Evolutionary conservation across 2,797 vertebrate genomes (phyloP).

Genomic region (Hipposideros larvatus): DNA sequence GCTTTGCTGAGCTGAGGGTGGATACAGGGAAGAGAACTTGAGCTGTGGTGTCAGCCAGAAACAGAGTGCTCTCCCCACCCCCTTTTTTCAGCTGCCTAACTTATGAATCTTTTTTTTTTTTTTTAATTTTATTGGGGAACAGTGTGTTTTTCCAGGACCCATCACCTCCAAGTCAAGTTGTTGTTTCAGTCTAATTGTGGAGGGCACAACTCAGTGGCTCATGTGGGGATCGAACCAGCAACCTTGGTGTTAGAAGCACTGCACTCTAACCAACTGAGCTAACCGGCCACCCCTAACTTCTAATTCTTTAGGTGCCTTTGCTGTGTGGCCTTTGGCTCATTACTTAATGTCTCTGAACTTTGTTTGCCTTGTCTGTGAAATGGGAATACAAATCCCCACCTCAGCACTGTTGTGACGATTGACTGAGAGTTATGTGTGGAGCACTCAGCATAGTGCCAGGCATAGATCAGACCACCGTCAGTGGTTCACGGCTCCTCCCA

Average conservation of each 20-base stretch:
- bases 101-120: background rate
- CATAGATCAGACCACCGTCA: background rate
- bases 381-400: background rate
- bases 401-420: background rate
- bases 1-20: background rate
- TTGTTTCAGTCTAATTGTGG: no score
- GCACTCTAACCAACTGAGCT: no score
- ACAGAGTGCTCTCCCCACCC: background rate
- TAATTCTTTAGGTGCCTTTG: background rate
- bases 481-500: background rate
- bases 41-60: background rate
- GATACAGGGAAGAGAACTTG: background rate
- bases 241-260: no score
- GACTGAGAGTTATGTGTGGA: background rate
- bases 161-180: no score
- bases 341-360: constrained; percentile 1
- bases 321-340: constrained; percentile 15
- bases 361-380: background rate
- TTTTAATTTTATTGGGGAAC: no score
- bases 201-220: no score
- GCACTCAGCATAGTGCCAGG: background rate
- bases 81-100: background rate
- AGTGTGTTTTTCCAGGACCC: no score
- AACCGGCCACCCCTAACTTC: no score
- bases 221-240: no score